Base-by-base conservation (phyloP, 2,888 invertebrate genomes). In the Caenorhabditis imperialis region DNA sequence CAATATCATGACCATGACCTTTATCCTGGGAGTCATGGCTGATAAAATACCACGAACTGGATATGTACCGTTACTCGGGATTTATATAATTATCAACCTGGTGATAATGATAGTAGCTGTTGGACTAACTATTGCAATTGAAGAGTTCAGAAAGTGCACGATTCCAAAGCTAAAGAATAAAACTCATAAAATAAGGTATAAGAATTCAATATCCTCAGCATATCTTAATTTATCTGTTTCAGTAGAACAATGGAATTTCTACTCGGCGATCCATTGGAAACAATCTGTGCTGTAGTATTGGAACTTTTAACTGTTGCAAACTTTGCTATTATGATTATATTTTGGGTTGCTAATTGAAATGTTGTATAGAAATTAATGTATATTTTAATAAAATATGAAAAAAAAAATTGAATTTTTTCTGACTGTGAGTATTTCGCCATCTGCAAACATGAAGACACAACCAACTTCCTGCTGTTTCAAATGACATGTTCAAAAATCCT, bases 1-100 rank as follows among this genome's bases (percentile, higher is more conserved):
- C 16, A 74, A 67, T 20, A 61, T 74, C 14, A 74, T 74, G 74
- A 74, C 74, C 30, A 74, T 74, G 74, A 74, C 74, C 3, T 74
- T 74, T 7, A 67, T 74, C 20, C 74, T 74, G 16, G 74, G 74
- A 18, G 74, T 74, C 0, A 74, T 74, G 67, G 54, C 74, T 33
- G 74, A 74, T 25, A 55, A 67, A 27, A 74, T 74, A 14, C 74
- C 74, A 25, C 55, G 51, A 55, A 67, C 74, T 20, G 63, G 63
- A 30, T 61, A 23, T n/a, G 67, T 74, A 12, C 74, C 74, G 14
- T 25, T 74, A 8, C 57, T 74, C 4, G 74, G 67, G 0, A 45
- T 62, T 14, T 74, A 74, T 18, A 67, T 74, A 14, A 60, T 74
- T 22, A 51, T 57, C 4, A 74, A 74, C 22, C 37, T 74, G 10